Evolutionary conservation across 2,113 vertebrate species (phyloP).

Genomic region (Pterocles orientalis): DNA sequence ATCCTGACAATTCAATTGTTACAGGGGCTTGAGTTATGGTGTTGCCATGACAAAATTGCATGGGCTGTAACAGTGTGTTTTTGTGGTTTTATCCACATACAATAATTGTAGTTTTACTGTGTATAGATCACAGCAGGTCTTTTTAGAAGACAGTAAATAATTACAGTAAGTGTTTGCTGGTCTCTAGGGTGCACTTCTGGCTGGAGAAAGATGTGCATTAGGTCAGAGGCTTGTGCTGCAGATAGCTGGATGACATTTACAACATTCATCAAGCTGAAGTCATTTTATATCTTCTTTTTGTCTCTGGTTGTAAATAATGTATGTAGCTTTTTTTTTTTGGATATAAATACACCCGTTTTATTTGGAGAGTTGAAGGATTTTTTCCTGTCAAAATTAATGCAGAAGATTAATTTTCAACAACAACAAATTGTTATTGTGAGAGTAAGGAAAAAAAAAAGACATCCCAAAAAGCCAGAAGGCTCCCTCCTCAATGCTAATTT

Average conservation of each 20-base stretch:
- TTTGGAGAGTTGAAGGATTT: conserved; percentile 18
- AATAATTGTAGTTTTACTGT: conserved; percentile 64
- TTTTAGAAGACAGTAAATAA: conserved; percentile 64
- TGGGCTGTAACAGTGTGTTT: conserved; percentile 3
- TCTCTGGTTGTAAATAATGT: conserved; percentile 48
- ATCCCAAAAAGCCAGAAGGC: neutral
- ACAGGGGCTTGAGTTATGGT: conserved; percentile 28
- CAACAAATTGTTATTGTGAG: neutral
- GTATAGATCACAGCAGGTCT: conserved; percentile 50
- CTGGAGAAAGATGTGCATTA: conserved; percentile 46
- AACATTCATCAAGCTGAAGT: conserved; percentile 46
- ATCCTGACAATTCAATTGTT: conserved; percentile 45
- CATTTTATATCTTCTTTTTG: conserved; percentile 20
- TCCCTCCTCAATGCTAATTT: neutral
- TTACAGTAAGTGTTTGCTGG: conserved; percentile 62
- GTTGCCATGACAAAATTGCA: conserved; percentile 37
- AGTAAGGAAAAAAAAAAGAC: conserved; percentile 26
- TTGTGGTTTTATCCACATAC: conserved; percentile 48
- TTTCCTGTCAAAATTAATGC: neutral
- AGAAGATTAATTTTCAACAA: neutral
- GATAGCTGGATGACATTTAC: conserved; percentile 40
- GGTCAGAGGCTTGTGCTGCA: conserved; percentile 55
- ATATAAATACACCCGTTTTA: neutral
- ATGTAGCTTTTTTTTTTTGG: neutral
- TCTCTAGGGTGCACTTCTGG: conserved; percentile 61